These are phyloP conservation scores for Nebria salina DNA, from an alignment of 2,888 invertebrate genomes.

Conservation along the genomic window DNA sequence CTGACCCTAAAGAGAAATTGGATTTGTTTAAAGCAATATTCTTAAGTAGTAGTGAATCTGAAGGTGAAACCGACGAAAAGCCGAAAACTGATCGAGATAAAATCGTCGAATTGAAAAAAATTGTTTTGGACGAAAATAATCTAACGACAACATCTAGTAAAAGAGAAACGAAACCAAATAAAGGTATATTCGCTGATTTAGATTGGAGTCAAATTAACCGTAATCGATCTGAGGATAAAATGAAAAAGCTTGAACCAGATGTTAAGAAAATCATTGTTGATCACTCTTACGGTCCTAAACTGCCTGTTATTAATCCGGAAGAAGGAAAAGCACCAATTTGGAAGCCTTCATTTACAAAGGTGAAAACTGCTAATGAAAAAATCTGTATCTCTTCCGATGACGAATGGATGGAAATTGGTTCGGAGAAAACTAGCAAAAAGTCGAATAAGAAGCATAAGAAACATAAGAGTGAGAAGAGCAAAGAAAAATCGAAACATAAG, in stretches of 20 bases:
- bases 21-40: conserved; percentile 93
- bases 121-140: conserved; percentile 53
- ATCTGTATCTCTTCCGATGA: conserved; percentile 59
- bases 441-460: conserved; percentile 62
- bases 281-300: conserved; percentile 68
- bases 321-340: neutral
- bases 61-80: conserved; percentile 62
- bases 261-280: conserved; percentile 48
- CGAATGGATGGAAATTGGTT: conserved; percentile 66
- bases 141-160: conserved; percentile 49
- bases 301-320: conserved; percentile 59
- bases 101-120: conserved; percentile 43
- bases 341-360: conserved; percentile 53
- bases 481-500: conserved; percentile 51
- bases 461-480: conserved; percentile 57
- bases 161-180: conserved; percentile 14
- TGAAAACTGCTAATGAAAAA: conserved; percentile 48
- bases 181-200: conserved; percentile 45
- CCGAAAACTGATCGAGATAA: conserved; percentile 52
- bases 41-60: conserved; percentile 79
- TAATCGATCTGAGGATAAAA: conserved; percentile 56
- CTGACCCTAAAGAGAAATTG: conserved; percentile 68
- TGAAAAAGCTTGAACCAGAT: conserved; percentile 17
- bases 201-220: conserved; percentile 41
- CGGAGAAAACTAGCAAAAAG: conserved; percentile 54